These are phyloP conservation scores for Rhipidura dahli DNA, from an alignment of 2,113 vertebrate species.

Conservation along the genomic window DNA sequence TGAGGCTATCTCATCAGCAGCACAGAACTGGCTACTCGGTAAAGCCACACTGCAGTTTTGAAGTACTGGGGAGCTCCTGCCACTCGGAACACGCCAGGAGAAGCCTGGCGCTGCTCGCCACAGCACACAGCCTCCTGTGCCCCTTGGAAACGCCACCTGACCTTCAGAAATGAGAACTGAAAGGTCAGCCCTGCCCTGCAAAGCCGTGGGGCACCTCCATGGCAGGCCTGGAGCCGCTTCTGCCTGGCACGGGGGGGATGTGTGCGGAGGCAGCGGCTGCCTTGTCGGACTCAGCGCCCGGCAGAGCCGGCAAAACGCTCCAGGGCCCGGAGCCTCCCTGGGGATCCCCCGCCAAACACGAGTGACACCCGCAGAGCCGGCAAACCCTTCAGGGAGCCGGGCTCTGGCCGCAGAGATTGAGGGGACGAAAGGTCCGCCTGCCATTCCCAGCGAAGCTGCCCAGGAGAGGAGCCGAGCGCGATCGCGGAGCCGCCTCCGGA, in stretches of 20 bases:
- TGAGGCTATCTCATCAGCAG: not conserved
- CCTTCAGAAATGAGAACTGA: not conserved
- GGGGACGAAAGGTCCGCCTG: not conserved
- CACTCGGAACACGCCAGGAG: fast-evolving
- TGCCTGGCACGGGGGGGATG: fast-evolving
- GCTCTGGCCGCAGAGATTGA: not conserved
- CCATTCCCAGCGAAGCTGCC: fast-evolving
- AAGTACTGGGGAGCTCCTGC: not conserved
- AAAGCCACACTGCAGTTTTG: not conserved
- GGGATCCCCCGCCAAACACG: not conserved
- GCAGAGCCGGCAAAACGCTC: not conserved
- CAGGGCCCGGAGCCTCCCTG: fast-evolving
- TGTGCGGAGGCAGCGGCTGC: not conserved
- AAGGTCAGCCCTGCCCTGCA: fast-evolving
- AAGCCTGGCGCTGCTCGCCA: fast-evolving
- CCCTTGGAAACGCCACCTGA: fast-evolving
- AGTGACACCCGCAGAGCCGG: fast-evolving
- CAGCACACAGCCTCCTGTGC: not conserved
- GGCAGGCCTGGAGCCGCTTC: fast-evolving
- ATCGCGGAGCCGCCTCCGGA: not conserved
- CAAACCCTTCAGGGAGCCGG: too few species aligned
- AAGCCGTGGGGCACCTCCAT: not conserved
- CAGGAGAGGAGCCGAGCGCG: not conserved
- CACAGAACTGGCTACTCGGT: not conserved
- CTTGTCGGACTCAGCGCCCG: not conserved